Conservation (phyloP, 2,113 vertebrate species). For the Calidris pygmaea region DNA sequence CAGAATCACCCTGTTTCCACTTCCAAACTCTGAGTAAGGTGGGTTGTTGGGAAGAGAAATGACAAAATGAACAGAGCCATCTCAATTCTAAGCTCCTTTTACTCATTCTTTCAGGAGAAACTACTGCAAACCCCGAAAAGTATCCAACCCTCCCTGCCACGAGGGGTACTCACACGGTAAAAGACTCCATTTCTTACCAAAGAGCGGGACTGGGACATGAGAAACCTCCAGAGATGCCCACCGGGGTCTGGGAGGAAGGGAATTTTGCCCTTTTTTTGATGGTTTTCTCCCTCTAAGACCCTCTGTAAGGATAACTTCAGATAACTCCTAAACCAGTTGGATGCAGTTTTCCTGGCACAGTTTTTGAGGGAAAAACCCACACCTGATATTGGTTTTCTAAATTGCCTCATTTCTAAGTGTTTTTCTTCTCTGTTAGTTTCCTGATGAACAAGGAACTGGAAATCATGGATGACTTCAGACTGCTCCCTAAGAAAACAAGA, state of each 20-base stretch:
- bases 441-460: neutral
- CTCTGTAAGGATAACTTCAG: neutral
- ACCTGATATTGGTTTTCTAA: neutral
- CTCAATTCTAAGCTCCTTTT: neutral
- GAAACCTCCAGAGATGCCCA: neutral
- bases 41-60: neutral
- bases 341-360: neutral
- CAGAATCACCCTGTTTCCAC: neutral
- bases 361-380: neutral
- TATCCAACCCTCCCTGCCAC: neutral
- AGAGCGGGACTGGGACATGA: neutral
- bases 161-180: fast-evolving
- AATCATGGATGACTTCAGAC: neutral
- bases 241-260: neutral
- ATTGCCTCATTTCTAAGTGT: neutral
- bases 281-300: neutral
- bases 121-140: neutral
- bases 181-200: neutral
- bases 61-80: neutral
- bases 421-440: neutral
- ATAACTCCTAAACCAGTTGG: neutral
- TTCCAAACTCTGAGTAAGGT: neutral
- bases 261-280: neutral
- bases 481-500: neutral
- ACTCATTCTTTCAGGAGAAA: neutral